Conservation (phyloP, 2,888 invertebrate species). For the Coelinius sp. region DNA sequence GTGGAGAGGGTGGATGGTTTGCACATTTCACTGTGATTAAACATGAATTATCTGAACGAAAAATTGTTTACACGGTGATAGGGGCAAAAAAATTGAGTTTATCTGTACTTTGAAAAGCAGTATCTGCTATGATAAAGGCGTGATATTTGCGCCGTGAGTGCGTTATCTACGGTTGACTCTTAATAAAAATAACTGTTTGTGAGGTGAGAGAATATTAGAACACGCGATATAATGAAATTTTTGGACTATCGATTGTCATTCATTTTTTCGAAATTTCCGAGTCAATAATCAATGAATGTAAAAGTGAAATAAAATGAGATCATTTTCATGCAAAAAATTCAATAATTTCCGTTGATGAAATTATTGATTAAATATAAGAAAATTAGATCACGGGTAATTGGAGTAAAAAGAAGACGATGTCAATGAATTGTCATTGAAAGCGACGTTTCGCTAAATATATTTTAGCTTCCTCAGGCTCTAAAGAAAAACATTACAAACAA, state of each 20-base stretch:
- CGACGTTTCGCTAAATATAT: too few species aligned
- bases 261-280: not conserved
- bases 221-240: not conserved
- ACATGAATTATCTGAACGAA: constrained; percentile 13
- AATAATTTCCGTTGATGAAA: too few species aligned
- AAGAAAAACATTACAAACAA: too few species aligned
- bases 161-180: constrained; percentile 33
- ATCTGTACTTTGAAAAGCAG: constrained; percentile 40
- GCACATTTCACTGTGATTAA: constrained; percentile 8
- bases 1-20: not conserved
- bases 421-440: too few species aligned
- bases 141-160: constrained; percentile 35
- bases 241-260: not conserved
- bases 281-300: not conserved
- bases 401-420: too few species aligned
- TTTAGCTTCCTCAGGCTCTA: too few species aligned
- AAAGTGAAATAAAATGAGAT: not conserved
- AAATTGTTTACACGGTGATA: constrained; percentile 41
- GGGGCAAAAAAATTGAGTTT: constrained; percentile 27
- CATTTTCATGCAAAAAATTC: too few species aligned
- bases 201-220: not conserved
- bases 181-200: constrained; percentile 6
- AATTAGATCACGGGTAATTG: too few species aligned
- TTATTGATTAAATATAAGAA: too few species aligned
- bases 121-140: constrained; percentile 40